Evolutionary conservation across 2,888 invertebrate genomes (phyloP).

Genomic region (Dicranocentrus wangi): DNA sequence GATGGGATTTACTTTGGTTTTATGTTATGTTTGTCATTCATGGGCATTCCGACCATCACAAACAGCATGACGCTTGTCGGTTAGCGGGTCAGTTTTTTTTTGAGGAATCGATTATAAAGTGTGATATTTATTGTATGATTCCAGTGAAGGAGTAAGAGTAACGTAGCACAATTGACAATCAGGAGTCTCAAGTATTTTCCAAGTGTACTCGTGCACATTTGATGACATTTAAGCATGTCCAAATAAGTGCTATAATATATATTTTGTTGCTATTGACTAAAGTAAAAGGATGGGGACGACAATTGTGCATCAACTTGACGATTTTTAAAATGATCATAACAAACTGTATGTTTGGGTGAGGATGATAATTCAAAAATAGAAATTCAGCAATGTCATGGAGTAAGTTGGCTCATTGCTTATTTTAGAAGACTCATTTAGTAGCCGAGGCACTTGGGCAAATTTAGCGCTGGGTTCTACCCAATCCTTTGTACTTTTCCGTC

Average conservation of each 20-base stretch:
- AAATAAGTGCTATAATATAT: background rate
- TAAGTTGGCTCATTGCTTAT: background rate
- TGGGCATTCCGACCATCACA: too few relatives aligned
- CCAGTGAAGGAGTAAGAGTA: background rate
- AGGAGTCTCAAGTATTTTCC: slow-evolving; percentile 9
- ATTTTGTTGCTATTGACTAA: too few relatives aligned
- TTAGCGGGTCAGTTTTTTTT: too few relatives aligned
- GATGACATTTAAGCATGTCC: background rate
- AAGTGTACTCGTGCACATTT: background rate
- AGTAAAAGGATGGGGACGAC: too few relatives aligned
- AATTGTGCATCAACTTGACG: too few relatives aligned
- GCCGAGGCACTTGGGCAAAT: background rate
- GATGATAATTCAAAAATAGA: slow-evolving; percentile 22
- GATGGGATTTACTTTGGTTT: too few relatives aligned
- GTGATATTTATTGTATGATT: background rate
- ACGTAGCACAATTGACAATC: too few relatives aligned
- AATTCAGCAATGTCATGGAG: slow-evolving; percentile 23
- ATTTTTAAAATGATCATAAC: too few relatives aligned
- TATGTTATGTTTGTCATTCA: too few relatives aligned
- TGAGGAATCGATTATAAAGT: too few relatives aligned
- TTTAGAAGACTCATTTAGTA: background rate
- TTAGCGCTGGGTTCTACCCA: background rate
- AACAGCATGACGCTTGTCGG: too few relatives aligned
- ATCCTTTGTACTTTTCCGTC: slow-evolving; percentile 24
- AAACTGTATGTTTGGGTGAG: slow-evolving; percentile 7